Percentiles rank a stretch among this genome's conserved stretches.
phyloP scores from a whole-genome alignment of 1,140 invertebrate genomes.

The Stratiolaelaps scimitus region DNA sequence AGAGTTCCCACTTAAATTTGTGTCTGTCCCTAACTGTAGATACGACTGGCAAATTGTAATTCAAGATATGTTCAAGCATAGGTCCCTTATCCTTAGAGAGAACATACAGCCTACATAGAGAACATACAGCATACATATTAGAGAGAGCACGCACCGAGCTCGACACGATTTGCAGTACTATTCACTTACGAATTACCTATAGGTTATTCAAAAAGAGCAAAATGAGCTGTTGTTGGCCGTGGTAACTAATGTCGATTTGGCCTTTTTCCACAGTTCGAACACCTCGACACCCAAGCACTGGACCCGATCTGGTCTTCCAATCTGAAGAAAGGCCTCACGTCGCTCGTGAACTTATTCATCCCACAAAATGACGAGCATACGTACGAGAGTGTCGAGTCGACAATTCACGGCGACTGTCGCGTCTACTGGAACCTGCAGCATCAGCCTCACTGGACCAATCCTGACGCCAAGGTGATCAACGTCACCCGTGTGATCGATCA shows the following conservation, averaged over 20 bases:
- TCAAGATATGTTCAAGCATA: too few relatives aligned
- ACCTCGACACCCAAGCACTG: neutral
- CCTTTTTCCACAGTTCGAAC: conserved; percentile 2
- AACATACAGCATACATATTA: too few relatives aligned
- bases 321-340: conserved; percentile 4
- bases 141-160: too few relatives aligned
- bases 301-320: conserved; percentile 4
- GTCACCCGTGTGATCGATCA: neutral
- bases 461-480: conserved; percentile 3
- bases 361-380: neutral
- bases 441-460: conserved; percentile 2
- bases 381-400: neutral
- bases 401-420: conserved; percentile 1
- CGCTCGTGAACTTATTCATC: neutral
- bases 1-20: too few relatives aligned
- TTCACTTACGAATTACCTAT: too few relatives aligned
- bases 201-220: too few relatives aligned
- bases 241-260: neutral
- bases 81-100: too few relatives aligned
- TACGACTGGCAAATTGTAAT: too few relatives aligned
- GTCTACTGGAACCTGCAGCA: neutral
- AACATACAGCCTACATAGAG: too few relatives aligned
- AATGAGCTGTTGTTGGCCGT: neutral
- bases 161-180: too few relatives aligned
- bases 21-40: too few relatives aligned